Evolutionary conservation across 2,113 vertebrate species (phyloP), one percentile per base, ranked within the genome.

Genomic region (Dunckerocampus dactyliophorus): DNA sequence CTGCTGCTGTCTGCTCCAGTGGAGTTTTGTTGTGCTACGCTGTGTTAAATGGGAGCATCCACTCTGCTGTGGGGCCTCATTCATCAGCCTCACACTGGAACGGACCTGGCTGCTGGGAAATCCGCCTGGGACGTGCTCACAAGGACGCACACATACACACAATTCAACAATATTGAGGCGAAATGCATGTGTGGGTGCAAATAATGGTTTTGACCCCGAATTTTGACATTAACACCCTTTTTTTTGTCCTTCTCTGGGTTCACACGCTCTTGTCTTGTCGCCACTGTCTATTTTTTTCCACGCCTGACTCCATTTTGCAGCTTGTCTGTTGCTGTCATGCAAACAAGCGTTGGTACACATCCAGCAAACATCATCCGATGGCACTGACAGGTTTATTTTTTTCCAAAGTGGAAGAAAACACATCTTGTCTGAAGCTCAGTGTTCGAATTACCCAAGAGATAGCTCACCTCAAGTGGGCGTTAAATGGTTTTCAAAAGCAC

Each of bases 21-120:
- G 63, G 76, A 75, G 71, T 75, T 71, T 76, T 69, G 76, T 63
- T 54, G 71, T 57, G 74, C 60, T 73, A 51, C 58, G 71, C 74
- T 73, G 77, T 84, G 79, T 82, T 85, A 87, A 88, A 86, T 88
- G 80, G 74, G 81, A 85, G 77, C 85, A 82, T 83, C 83, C 85
- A 72, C 66, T 53, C 66, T 67, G 63, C 62, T 72, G 62, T 55
- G 45, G 31, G 69, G 69, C 61, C 73, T 79, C 87, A 86, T 88
- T 87, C 77, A 85, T 86, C 87, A 88, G 81, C 20, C 63, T 83
- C 84, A 72, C 73, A 49, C 60, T 37, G 74, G 66, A 85, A 31
- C 74, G 59, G 60, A 63, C 39, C 57, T 62, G 74, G 76, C 84
- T 74, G 56, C 42, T 16, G 59, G 65, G 73, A 53, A 62, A 78